phyloP scores from a whole-genome alignment of 2,888 invertebrate species.

The Temnothorax unifasciatus region DNA sequence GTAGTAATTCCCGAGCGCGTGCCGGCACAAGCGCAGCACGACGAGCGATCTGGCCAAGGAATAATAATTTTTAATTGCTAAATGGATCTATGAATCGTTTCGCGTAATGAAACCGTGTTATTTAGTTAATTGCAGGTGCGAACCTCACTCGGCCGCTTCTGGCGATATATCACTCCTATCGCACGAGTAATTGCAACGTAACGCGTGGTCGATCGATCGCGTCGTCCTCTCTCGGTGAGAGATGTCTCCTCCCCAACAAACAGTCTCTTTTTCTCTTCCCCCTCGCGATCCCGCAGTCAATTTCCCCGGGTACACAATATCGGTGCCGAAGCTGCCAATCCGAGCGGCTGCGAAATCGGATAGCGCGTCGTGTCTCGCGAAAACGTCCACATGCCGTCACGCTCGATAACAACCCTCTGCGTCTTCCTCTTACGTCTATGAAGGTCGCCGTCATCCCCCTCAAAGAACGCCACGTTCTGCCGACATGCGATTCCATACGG shows the following conservation, averaged over 20 bases:
- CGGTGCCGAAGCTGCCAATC: constrained; percentile 55
- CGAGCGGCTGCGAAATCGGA: constrained; percentile 49
- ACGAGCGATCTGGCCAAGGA: background rate
- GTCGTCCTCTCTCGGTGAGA: background rate
- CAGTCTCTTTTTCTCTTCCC: background rate
- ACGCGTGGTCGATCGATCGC: constrained; percentile 38
- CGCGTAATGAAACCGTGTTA: constrained; percentile 13
- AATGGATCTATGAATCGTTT: constrained; percentile 22
- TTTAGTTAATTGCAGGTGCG: constrained; percentile 37
- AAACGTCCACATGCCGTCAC: constrained; percentile 38
- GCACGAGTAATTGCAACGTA: constrained; percentile 45
- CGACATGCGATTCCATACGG: constrained; percentile 22
- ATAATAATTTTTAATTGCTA: constrained; percentile 26
- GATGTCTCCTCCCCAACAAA: constrained; percentile 11
- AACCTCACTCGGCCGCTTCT: background rate
- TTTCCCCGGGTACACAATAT: constrained; percentile 56
- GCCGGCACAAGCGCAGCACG: background rate
- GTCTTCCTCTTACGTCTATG: constrained; percentile 17
- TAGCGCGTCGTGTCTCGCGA: constrained; percentile 38
- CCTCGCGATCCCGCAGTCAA: constrained; percentile 46
- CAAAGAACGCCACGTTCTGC: constrained; percentile 2
- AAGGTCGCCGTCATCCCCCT: constrained; percentile 7
- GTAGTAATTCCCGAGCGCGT: background rate
- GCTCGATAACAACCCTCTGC: constrained; percentile 46
- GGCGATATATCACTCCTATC: constrained; percentile 1